phyloP scores from a whole-genome alignment of 92 coral and sea anemone species.

The Galaxea fascicularis region DNA sequence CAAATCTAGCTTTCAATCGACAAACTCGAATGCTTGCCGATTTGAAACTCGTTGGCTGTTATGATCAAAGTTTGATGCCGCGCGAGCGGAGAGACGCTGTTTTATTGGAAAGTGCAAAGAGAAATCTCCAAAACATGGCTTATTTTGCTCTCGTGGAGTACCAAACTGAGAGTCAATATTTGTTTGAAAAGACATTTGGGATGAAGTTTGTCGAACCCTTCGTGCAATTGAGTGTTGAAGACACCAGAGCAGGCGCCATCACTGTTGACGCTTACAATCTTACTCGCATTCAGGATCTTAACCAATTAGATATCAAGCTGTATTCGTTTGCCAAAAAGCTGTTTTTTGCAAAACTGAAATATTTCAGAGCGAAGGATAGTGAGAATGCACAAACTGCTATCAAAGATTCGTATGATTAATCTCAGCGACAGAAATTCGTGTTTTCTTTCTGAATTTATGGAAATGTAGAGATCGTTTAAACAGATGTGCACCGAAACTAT shows the following conservation, averaged over 20 bases:
- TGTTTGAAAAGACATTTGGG: slow-evolving; percentile 93
- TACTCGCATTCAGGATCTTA: slow-evolving; percentile 62
- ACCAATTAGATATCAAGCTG: slow-evolving; percentile 75
- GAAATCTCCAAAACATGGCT: slow-evolving; percentile 83
- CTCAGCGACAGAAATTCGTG: background rate
- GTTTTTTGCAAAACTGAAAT: slow-evolving; percentile 82
- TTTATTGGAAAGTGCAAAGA: slow-evolving; percentile 85
- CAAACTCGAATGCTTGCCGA: slow-evolving; percentile 94
- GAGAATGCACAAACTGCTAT: background rate
- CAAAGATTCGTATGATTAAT: slow-evolving; percentile 5
- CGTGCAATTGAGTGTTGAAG: slow-evolving; percentile 69
- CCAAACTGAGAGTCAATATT: slow-evolving; percentile 90
- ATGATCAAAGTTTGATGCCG: slow-evolving; percentile 66
- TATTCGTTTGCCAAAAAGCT: slow-evolving; percentile 84
- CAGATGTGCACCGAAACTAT: too few species aligned
- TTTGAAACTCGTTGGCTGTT: slow-evolving; percentile 81
- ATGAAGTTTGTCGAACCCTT: slow-evolving; percentile 77
- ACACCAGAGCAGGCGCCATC: slow-evolving; percentile 76
- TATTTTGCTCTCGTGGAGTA: slow-evolving; percentile 93
- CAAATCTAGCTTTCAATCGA: slow-evolving; percentile 90
- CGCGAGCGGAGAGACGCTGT: slow-evolving; percentile 71
- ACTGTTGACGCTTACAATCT: slow-evolving; percentile 33
- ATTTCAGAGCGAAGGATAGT: slow-evolving; percentile 55
- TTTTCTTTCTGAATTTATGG: background rate
- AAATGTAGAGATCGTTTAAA: background rate